Percentiles rank a stretch among this genome's conserved stretches.
phyloP scores from a whole-genome alignment of 2,888 invertebrate species.

The Biston stratarius region DNA sequence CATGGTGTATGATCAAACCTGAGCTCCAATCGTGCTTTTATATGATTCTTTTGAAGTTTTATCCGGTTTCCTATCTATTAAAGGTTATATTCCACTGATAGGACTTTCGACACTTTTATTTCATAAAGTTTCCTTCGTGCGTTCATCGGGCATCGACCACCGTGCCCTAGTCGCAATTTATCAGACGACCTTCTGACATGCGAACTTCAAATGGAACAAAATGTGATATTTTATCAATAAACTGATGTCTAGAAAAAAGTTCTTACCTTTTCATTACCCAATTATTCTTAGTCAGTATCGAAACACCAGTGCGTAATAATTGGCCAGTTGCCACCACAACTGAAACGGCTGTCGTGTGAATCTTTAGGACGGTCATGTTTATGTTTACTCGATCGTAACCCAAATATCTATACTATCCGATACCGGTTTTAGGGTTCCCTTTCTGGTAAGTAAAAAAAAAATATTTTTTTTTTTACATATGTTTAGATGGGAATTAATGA shows the following conservation, averaged over 20 bases:
- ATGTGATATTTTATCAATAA: slow-evolving; percentile 25
- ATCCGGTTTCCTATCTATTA: slow-evolving; percentile 17
- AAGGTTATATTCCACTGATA: slow-evolving; percentile 7
- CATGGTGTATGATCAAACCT: slow-evolving; percentile 31
- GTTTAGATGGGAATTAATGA: too few species aligned
- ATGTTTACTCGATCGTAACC: slow-evolving; percentile 70
- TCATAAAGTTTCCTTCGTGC: slow-evolving; percentile 16
- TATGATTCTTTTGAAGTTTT: slow-evolving; percentile 8
- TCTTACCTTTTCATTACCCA: slow-evolving; percentile 25
- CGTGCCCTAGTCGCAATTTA: slow-evolving; percentile 48
- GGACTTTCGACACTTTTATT: slow-evolving; percentile 17
- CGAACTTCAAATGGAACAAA: slow-evolving; percentile 45
- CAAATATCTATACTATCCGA: slow-evolving; percentile 52
- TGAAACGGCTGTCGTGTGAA: slow-evolving; percentile 64
- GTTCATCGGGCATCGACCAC: slow-evolving; percentile 31
- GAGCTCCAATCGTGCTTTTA: slow-evolving; percentile 15
- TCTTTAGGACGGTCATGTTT: slow-evolving; percentile 64
- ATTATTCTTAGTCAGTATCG: slow-evolving; percentile 38
- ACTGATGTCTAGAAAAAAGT: not conserved
- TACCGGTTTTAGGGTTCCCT: slow-evolving; percentile 3
- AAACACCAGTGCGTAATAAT: slow-evolving; percentile 44
- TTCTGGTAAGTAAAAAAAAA: too few species aligned
- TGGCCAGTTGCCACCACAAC: slow-evolving; percentile 57
- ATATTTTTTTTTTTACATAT: too few species aligned
- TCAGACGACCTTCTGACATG: slow-evolving; percentile 55